phyloP scores from a whole-genome alignment of 37 sponge, comb jelly and placozoan species.

The Aplysina aerophoba region DNA sequence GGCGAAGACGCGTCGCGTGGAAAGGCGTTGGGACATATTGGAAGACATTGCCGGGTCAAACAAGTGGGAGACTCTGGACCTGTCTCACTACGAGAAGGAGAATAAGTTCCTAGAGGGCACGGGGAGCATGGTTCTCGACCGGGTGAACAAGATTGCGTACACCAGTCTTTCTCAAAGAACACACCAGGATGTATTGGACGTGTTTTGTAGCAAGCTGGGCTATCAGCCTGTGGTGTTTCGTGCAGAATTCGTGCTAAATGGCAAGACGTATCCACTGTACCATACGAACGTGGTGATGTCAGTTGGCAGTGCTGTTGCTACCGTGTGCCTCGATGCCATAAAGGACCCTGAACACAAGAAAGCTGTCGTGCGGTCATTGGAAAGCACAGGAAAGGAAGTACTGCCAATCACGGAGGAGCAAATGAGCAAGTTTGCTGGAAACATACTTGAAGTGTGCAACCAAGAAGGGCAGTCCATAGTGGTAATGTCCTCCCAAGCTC shows the following conservation, averaged over 20 bases:
- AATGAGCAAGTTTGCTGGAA: slow-evolving; percentile 49
- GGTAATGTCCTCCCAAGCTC: slow-evolving; percentile 73
- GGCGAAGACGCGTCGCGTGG: slow-evolving; percentile 44
- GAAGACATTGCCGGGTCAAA: background rate
- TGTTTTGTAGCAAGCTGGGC: slow-evolving; percentile 54
- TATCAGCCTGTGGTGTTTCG: slow-evolving; percentile 56
- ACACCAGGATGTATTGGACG: slow-evolving; percentile 14
- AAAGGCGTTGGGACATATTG: slow-evolving; percentile 56
- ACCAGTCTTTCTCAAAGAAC: slow-evolving; percentile 70
- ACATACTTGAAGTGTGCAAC: slow-evolving; percentile 56
- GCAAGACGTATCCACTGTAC: slow-evolving; percentile 53
- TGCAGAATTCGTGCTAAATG: slow-evolving; percentile 1
- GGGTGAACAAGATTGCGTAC: slow-evolving; percentile 64
- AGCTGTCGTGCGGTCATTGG: slow-evolving; percentile 27
- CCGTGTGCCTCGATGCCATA: slow-evolving; percentile 69
- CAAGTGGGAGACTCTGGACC: slow-evolving; percentile 46
- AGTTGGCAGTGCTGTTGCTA: slow-evolving; percentile 47
- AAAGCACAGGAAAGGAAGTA: slow-evolving; percentile 32
- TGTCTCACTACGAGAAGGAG: slow-evolving; percentile 49
- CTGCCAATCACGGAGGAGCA: slow-evolving; percentile 44
- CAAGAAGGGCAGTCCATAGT: slow-evolving; percentile 32
- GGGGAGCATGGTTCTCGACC: slow-evolving; percentile 85
- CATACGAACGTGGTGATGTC: slow-evolving; percentile 86
- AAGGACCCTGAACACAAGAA: slow-evolving; percentile 21
- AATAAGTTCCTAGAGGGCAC: slow-evolving; percentile 78